A percentile compares a stretch with the other conserved stretches of the same genome.
These are phyloP conservation scores for Philonicus albiceps DNA, from an alignment of 2,888 invertebrate genomes.

Conservation along the genomic window DNA sequence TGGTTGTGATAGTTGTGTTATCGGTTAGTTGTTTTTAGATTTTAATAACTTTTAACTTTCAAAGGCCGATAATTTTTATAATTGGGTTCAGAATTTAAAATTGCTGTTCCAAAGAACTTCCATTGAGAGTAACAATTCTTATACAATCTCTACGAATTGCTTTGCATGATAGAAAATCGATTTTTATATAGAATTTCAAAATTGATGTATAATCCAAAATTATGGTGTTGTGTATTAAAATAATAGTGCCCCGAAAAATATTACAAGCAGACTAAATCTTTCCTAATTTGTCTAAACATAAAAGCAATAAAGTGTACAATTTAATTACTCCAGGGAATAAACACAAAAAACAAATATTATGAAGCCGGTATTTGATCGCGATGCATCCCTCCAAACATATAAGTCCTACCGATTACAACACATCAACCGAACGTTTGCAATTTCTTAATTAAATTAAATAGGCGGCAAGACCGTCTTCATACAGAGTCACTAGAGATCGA, in stretches of 20 bases:
- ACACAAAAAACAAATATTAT: not conserved
- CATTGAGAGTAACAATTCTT: too few species aligned
- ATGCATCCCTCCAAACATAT: not conserved
- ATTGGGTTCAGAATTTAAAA: too few species aligned
- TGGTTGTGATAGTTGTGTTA: too few species aligned
- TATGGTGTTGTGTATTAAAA: not conserved
- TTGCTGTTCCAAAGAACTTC: too few species aligned
- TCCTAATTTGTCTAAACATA: not conserved
- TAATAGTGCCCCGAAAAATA: not conserved
- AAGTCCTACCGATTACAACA: not conserved
- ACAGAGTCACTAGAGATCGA: not conserved
- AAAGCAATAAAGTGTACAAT: not conserved
- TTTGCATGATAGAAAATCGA: too few species aligned
- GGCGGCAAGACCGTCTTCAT: not conserved
- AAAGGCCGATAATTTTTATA: too few species aligned
- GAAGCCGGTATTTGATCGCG: not conserved
- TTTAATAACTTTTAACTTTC: too few species aligned
- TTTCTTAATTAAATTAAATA: constrained; percentile 17
- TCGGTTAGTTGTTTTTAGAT: too few species aligned
- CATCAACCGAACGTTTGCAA: not conserved
- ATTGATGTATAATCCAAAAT: too few species aligned
- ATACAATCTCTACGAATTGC: too few species aligned
- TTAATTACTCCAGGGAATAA: not conserved
- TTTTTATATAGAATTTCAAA: too few species aligned
- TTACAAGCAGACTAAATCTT: not conserved